These are phyloP conservation scores for Ophioninae sp. DNA, from an alignment of 2,888 invertebrate genomes.

Conservation along the genomic window DNA sequence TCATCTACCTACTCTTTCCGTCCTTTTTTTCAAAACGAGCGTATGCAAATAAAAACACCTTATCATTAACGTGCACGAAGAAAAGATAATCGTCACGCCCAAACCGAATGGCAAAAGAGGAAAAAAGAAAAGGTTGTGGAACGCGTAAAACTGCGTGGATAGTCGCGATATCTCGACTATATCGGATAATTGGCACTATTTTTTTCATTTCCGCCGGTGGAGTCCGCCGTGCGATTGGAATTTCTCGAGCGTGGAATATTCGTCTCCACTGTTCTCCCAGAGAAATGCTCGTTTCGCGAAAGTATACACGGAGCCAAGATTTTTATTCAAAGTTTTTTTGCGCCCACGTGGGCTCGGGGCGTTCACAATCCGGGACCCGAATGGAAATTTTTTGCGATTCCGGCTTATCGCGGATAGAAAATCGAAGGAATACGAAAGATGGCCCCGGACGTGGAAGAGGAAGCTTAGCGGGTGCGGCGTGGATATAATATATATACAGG, in stretches of 20 bases:
- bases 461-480: not conserved
- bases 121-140: not conserved
- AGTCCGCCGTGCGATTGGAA: slow-evolving; percentile 11
- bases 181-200: slow-evolving; percentile 42
- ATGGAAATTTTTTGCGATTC: slow-evolving; percentile 62
- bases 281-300: not conserved
- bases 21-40: not conserved
- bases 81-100: not conserved
- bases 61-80: not conserved
- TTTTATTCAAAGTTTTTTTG: slow-evolving; percentile 45
- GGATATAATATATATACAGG: not conserved
- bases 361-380: slow-evolving; percentile 5
- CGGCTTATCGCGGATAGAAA: slow-evolving; percentile 39
- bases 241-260: slow-evolving; percentile 24
- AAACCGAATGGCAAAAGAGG: not conserved
- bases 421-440: slow-evolving; percentile 45
- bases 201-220: slow-evolving; percentile 13
- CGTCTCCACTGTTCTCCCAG: slow-evolving; percentile 33
- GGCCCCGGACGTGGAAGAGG: not conserved
- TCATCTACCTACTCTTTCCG: not conserved
- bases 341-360: not conserved
- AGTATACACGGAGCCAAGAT: slow-evolving; percentile 17
- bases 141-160: not conserved
- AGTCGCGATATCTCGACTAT: not conserved
- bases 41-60: not conserved